Evolutionary conservation across 2,888 invertebrate species (phyloP).

Genomic region (Trissoscelio sp.): DNA sequence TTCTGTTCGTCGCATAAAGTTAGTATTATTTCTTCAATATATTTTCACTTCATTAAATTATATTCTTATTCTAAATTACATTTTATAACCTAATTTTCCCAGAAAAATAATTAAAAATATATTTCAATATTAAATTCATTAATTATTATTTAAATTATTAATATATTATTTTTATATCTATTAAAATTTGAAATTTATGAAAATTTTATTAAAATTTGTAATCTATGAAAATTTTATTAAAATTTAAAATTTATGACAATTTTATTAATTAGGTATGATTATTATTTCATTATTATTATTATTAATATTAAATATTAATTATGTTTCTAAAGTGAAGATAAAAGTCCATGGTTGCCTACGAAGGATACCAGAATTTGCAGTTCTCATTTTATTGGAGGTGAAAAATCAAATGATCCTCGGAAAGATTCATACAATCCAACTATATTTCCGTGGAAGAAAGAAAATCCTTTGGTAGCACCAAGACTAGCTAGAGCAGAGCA

Average conservation of each 20-base stretch:
- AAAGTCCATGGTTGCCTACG: constrained; percentile 69
- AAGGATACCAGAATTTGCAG: constrained; percentile 15
- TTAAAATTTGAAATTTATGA: too few species aligned
- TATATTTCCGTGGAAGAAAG: constrained; percentile 32
- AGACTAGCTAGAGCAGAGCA: constrained; percentile 2
- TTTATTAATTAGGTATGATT: too few species aligned
- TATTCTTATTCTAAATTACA: too few species aligned
- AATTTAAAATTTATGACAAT: too few species aligned
- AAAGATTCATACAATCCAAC: constrained; percentile 16
- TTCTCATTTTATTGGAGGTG: constrained; percentile 2
- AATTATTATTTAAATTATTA: too few species aligned
- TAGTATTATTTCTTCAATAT: constrained; percentile 10
- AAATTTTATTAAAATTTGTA: too few species aligned
- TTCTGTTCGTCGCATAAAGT: constrained; percentile 10
- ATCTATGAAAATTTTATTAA: too few species aligned
- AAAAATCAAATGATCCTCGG: constrained; percentile 16
- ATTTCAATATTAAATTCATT: not conserved
- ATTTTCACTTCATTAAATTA: too few species aligned
- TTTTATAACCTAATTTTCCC: too few species aligned
- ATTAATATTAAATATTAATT: not conserved
- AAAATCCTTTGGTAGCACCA: constrained; percentile 9
- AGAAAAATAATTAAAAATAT: too few species aligned
- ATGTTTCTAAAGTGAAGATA: not conserved
- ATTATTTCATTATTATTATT: not conserved
- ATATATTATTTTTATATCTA: too few species aligned